Evolutionary conservation across 2,113 vertebrate genomes (phyloP).

Genomic region (Pagrus major): DNA sequence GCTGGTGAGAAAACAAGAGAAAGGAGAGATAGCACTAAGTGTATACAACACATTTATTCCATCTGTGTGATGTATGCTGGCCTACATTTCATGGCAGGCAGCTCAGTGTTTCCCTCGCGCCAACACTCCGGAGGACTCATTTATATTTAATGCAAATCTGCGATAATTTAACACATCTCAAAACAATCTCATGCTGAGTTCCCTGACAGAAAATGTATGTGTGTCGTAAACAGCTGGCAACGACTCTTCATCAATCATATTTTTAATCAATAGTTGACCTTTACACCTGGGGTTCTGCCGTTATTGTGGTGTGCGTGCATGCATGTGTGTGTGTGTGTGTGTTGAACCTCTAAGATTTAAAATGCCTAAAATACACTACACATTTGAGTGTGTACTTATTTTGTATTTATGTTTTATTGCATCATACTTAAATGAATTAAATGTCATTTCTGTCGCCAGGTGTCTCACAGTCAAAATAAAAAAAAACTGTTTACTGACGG

Average conservation of each 20-base stretch:
- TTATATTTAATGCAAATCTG: conserved; percentile 54
- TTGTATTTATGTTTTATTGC: too few relatives aligned
- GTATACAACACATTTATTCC: conserved; percentile 18
- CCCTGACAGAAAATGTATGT: conserved; percentile 8
- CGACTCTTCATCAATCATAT: not conserved
- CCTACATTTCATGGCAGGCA: conserved; percentile 45
- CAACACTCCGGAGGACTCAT: conserved; percentile 2
- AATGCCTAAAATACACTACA: not conserved
- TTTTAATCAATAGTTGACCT: not conserved
- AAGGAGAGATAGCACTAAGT: not conserved
- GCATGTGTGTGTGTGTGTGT: too few relatives aligned
- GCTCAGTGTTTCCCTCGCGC: not conserved
- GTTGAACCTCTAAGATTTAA: not conserved
- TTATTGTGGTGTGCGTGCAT: not conserved
- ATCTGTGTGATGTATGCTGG: conserved; percentile 3
- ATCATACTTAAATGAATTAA: too few relatives aligned
- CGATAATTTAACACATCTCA: conserved; percentile 38
- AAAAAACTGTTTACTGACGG: too few relatives aligned
- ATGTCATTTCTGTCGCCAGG: too few relatives aligned
- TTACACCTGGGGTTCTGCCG: not conserved
- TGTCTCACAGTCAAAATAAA: too few relatives aligned
- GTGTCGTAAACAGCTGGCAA: conserved; percentile 2
- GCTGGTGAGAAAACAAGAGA: not conserved
- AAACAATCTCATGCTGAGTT: conserved; percentile 14
- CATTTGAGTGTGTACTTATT: not conserved